Evolutionary conservation across 1,140 invertebrate species (phyloP), one percentile per base, ranked within the genome.

Genomic region (Papilio aristodemus): DNA sequence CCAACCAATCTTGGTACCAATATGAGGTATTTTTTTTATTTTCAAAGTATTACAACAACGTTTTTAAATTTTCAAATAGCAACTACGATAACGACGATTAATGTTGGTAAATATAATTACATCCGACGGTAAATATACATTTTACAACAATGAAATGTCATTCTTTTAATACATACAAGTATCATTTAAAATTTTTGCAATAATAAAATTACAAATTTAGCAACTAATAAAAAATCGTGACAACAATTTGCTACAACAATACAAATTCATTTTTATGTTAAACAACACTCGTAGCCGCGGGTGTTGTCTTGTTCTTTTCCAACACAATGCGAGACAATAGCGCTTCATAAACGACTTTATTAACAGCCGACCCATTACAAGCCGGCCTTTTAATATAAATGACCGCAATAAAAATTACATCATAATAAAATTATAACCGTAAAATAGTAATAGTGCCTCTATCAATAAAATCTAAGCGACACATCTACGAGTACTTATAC

Each of bases 361-460:
- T 58, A 58, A 36, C 58, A 36, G 57, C 37, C 25, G 39, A 19
- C 38, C 14, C 37, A 71, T 67, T 60, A 71, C 54, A 67, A 60
- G 3, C 14, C 36, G 9, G 27, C 10, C 57, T 58, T 58, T 60
- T 60, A 39, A 38, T 60, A 22, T 60, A 38, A 60, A 59, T 14
- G 58, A 36, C 17, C 36, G 37, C 39, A 36, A 50, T 71, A 57
- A 63, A 71, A 68, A 71, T 57, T 32, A 63, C 50, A 68, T 71
- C 58, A 68, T 74, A 74, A 71, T 71, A 69, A 68, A 74, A 71
- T 74, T 74, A 74, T 70, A 69, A 67, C 57, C 67, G 37, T 66
- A 54, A n/a, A 57, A 50, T 62, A 59, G 25, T 39, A 74, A 71
- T 71, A 68, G 66, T 57, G 37, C 58, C 54, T 43, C 17, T 60